Evolutionary conservation across 2,113 vertebrate species (phyloP).

Genomic region (Saccopteryx bilineata): DNA sequence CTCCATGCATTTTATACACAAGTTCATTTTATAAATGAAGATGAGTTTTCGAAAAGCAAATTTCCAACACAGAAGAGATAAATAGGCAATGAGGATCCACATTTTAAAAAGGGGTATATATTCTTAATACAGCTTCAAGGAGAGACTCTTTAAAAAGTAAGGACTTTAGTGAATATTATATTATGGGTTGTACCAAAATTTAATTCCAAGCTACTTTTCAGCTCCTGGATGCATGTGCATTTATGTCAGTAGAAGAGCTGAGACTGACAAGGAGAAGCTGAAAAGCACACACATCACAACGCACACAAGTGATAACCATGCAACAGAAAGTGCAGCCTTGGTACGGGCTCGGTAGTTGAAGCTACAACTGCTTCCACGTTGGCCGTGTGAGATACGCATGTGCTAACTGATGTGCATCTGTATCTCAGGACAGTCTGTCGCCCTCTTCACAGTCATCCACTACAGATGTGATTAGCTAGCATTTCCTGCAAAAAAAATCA

Average conservation of each 20-base stretch:
- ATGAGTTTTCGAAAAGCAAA: conserved; percentile 32
- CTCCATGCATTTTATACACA: background rate
- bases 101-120: background rate
- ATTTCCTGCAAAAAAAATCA: background rate
- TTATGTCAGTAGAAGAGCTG: background rate
- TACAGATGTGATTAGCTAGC: background rate
- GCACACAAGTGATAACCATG: background rate
- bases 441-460: background rate
- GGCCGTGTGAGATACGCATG: accelerated
- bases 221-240: background rate
- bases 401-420: background rate
- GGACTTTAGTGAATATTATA: background rate
- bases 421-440: background rate
- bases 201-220: background rate
- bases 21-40: conserved; percentile 32
- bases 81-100: background rate
- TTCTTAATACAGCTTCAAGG: background rate
- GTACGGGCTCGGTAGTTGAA: background rate
- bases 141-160: background rate
- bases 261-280: no score
- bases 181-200: background rate
- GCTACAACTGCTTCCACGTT: background rate
- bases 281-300: background rate
- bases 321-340: background rate
- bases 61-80: background rate